Evolutionary conservation across 2,888 invertebrate species (phyloP).

Genomic region (Deroplatys truncata): DNA sequence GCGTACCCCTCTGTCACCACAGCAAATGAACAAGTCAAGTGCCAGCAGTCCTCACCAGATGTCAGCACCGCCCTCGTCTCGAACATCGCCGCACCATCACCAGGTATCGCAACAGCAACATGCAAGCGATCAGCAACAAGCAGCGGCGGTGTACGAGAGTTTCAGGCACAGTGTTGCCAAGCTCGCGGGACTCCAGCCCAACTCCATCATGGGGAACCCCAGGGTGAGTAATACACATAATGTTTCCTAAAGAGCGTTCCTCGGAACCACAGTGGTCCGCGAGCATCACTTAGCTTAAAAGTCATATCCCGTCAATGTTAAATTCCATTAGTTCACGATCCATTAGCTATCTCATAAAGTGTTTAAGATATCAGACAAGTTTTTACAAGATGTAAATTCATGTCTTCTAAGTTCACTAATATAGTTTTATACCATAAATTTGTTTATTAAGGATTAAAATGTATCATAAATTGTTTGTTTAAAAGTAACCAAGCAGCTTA

Average conservation of each 20-base stretch:
- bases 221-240: slow-evolving; percentile 31
- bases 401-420: no score
- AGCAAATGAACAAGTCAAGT: slow-evolving; percentile 14
- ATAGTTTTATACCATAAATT: no score
- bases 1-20: slow-evolving; percentile 47
- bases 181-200: slow-evolving; percentile 28
- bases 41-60: slow-evolving; percentile 7
- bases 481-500: no score
- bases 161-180: slow-evolving; percentile 32
- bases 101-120: slow-evolving; percentile 31
- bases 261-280: no score
- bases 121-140: slow-evolving; percentile 11
- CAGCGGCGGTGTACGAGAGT: slow-evolving; percentile 27
- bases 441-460: no score
- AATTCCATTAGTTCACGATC: no score
- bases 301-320: no score
- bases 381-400: no score
- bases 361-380: no score
- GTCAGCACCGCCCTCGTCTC: slow-evolving; percentile 39
- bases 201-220: slow-evolving; percentile 29
- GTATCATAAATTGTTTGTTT: no score
- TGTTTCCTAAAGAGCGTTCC: not conserved
- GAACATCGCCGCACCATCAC: slow-evolving; percentile 44
- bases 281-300: no score
- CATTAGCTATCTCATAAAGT: no score